phyloP scores from a whole-genome alignment of 2,113 vertebrate genomes.

The Hydrolagus affinis region DNA sequence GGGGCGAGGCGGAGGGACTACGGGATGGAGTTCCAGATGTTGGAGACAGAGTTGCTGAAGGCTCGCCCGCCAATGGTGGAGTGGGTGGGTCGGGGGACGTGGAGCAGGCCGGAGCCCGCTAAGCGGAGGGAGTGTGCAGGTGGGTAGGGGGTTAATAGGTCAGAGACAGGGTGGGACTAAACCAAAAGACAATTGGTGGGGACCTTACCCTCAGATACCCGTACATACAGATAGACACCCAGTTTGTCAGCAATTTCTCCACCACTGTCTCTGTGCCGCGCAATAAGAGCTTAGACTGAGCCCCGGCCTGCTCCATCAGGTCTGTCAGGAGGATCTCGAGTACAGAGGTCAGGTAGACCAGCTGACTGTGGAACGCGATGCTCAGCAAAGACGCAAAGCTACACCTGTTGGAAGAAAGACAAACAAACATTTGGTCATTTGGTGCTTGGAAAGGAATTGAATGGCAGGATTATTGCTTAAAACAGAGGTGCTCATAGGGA shows the following conservation, averaged over 20 bases:
- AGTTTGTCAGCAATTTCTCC: constrained; percentile 90
- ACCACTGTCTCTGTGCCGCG: constrained; percentile 83
- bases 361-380: constrained; percentile 77
- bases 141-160: too few relatives aligned
- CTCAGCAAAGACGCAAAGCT: constrained; percentile 80
- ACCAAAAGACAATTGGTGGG: neutral
- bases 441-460: neutral
- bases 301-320: constrained; percentile 74
- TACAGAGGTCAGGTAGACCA: constrained; percentile 78
- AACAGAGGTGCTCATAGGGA: too few relatives aligned
- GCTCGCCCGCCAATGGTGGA: too few relatives aligned
- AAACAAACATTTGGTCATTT: constrained; percentile 37
- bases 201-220: constrained; percentile 78
- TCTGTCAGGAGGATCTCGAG: constrained; percentile 76
- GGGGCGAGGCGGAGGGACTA: too few relatives aligned
- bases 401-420: constrained; percentile 58
- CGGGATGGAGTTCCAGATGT: too few relatives aligned
- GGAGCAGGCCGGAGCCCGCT: too few relatives aligned
- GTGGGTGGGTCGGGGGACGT: too few relatives aligned
- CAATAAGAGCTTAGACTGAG: constrained; percentile 82
- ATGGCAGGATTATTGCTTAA: too few relatives aligned
- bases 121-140: too few relatives aligned
- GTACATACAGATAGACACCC: constrained; percentile 95
- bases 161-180: too few relatives aligned
- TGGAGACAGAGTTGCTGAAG: too few relatives aligned